Evolutionary conservation across 2,888 invertebrate species (phyloP).

Genomic region (Nomada fucata): DNA sequence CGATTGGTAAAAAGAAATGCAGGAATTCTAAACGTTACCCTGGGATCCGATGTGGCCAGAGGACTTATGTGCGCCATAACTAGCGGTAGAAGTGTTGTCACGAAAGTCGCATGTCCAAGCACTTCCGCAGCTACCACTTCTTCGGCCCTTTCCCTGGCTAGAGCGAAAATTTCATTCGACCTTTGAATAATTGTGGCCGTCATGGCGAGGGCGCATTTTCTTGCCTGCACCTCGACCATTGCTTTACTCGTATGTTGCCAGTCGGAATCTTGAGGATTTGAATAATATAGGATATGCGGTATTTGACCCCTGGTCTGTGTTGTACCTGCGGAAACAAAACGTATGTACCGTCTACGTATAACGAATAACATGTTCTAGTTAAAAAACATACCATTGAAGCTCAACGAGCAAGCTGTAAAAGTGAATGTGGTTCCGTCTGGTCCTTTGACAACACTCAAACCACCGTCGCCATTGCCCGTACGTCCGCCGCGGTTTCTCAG

Average conservation of each 20-base stretch:
- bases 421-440: constrained; percentile 96
- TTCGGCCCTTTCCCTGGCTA: constrained; percentile 90
- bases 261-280: constrained; percentile 88
- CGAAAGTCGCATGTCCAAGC: constrained; percentile 87
- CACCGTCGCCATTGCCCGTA: constrained; percentile 97
- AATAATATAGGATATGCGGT: constrained; percentile 95
- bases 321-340: constrained; percentile 85
- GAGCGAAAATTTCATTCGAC: constrained; percentile 90
- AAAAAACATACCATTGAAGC: constrained; percentile 91
- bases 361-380: neutral
- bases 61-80: constrained; percentile 94
- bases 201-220: constrained; percentile 90
- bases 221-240: constrained; percentile 87
- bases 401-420: constrained; percentile 95
- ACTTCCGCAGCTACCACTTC: constrained; percentile 86
- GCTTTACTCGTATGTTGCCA: constrained; percentile 86
- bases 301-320: constrained; percentile 97
- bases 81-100: constrained; percentile 92
- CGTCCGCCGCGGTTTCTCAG: constrained; percentile 95
- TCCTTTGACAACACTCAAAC: constrained; percentile 94
- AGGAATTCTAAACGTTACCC: constrained; percentile 85
- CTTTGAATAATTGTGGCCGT: constrained; percentile 91
- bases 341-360: neutral
- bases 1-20: constrained; percentile 3
- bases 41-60: constrained; percentile 92